Base-by-base conservation (phyloP, 2,113 vertebrate species). In the Pholis gunnellus region DNA sequence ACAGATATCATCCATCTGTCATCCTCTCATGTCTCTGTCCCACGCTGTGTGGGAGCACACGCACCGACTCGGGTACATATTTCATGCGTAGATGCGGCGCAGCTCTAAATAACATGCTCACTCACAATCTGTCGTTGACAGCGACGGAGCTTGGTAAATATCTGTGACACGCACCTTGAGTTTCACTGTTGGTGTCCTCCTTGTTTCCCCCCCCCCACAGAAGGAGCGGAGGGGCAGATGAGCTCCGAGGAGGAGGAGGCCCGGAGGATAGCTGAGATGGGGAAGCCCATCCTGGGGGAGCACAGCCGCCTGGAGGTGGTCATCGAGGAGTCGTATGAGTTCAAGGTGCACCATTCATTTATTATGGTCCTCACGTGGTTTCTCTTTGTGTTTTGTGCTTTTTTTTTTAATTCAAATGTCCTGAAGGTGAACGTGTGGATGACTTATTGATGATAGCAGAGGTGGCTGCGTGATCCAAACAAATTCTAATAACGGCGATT, bases 251-350 rank as follows among this genome's bases (percentile, higher is more conserved):
- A 98, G 67, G 97, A 98, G 88, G 97, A 99, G 87, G 97, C 97
- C 0, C 93, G 95, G 9, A 92, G 96, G 82, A 99, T 99, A 76
- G 97, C 97, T 0, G 97, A 99, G 91, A 98, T 98, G 97, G 97
- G 97, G 74, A 98, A 98, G 64, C 97, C 97, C 0, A 92, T 98
- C 42, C 94, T 98, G 27, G 97, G 97, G 0, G 97, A 98, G 75
- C 97, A 99, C 93, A 96, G 95, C 78, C 94, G 96, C 0, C 91
- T 99, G 56, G 97, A 98, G 87, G 96, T 98, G 77, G 96, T 98
- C 91, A 98, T 98, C 1, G 97, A 99, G 83, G 97, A 99, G 92
- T 98, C 97, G 0, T 99, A 98, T 0, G 97, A 99, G 84, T 99
- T 99, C 89, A 98, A 98, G 97, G 97, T 97, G 91, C 40, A 13